Evolutionary conservation across 1,140 invertebrate genomes (phyloP).

Genomic region (Drosophila jambulina): DNA sequence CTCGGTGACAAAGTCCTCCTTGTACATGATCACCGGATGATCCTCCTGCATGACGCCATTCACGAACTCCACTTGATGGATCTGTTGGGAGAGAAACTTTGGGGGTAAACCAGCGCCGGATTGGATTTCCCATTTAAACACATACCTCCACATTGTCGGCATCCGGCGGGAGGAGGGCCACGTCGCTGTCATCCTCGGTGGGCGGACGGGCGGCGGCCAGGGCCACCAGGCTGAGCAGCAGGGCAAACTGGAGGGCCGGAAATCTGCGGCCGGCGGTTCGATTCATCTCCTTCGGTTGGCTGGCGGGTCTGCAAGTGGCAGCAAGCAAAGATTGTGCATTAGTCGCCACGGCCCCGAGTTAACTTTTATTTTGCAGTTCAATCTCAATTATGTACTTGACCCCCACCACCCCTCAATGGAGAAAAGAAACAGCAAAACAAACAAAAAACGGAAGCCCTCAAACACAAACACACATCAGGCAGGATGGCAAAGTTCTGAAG

Average conservation of each 20-base stretch:
- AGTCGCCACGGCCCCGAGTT: constrained; percentile 33
- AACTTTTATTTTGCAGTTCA: constrained; percentile 64
- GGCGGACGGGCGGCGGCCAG: constrained; percentile 34
- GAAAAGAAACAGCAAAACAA: neutral
- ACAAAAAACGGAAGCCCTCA: constrained; percentile 8
- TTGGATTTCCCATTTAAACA: constrained; percentile 1
- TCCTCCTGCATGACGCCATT: constrained; percentile 68
- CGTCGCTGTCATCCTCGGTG: constrained; percentile 52
- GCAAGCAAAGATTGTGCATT: constrained; percentile 51
- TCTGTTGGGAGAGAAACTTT: constrained; percentile 28
- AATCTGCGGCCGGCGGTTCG: constrained; percentile 51
- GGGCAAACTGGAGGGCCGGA: constrained; percentile 36
- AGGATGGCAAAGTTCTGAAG: constrained; percentile 58
- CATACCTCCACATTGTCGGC: constrained; percentile 78
- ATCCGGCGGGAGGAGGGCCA: constrained; percentile 54
- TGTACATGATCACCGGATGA: constrained; percentile 80
- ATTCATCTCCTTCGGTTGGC: constrained; percentile 63
- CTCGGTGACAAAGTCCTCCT: constrained; percentile 79
- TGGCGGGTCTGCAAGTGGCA: constrained; percentile 53
- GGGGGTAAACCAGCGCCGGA: constrained; percentile 4
- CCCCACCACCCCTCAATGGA: neutral
- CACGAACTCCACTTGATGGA: constrained; percentile 68
- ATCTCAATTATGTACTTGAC: constrained; percentile 70
- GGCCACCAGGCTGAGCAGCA: constrained; percentile 43
- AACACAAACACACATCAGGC: constrained; percentile 22